These are phyloP conservation scores for Eubasilissa splendida DNA, from an alignment of 2,888 invertebrate genomes.

Conservation along the genomic window DNA sequence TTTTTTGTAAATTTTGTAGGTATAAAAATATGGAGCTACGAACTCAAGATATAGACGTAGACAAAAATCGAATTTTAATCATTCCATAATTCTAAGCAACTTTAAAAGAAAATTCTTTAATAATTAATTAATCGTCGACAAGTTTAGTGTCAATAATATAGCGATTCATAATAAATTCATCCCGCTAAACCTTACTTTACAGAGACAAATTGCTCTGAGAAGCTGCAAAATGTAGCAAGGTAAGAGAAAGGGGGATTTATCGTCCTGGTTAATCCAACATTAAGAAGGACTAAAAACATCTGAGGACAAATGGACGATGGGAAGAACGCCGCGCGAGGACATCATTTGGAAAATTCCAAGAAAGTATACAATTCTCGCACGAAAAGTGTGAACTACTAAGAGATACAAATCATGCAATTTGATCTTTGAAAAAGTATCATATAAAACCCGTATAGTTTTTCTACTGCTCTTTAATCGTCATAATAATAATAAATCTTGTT, in stretches of 20 bases:
- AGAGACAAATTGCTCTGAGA: constrained; percentile 33
- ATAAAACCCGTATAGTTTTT: no score
- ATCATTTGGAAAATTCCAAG: no score
- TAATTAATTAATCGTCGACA: constrained; percentile 33
- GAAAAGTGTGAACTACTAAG: no score
- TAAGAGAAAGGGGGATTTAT: constrained; percentile 22
- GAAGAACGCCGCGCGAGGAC: neutral
- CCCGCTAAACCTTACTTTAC: constrained; percentile 30
- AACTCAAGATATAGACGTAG: no score
- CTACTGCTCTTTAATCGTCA: no score
- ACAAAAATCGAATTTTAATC: no score
- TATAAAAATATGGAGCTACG: no score
- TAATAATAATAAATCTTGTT: no score
- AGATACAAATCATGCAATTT: no score
- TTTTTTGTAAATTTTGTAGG: no score
- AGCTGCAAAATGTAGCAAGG: constrained; percentile 4
- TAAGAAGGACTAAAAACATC: constrained; percentile 35
- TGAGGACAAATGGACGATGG: constrained; percentile 40
- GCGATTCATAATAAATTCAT: constrained; percentile 40
- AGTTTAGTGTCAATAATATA: constrained; percentile 36
- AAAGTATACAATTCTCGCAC: no score
- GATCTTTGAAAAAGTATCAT: no score
- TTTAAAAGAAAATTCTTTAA: constrained; percentile 28
- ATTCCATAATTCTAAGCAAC: constrained; percentile 1
- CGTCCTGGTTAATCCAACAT: constrained; percentile 36